Evolutionary conservation across 2,113 vertebrate genomes (phyloP), one percentile per base, ranked within the genome.

Genomic region (Pithys albifrons): DNA sequence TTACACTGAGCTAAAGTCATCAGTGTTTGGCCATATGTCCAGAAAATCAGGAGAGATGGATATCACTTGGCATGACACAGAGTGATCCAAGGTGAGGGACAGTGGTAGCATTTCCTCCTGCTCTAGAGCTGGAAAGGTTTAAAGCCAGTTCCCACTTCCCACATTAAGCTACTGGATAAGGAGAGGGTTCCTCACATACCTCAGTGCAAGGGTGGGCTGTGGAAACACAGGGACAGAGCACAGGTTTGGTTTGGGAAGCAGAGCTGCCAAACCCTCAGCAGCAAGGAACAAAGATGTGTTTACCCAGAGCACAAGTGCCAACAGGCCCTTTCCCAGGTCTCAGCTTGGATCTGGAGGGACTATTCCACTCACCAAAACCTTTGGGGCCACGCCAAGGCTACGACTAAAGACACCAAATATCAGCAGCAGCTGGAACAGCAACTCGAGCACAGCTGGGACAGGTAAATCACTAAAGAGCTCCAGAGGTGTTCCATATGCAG

Each of bases 371-470:
- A 12, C 43, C 64, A 18, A 66, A 51, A 27, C 35, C 45, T 79
- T 3, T 41, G 70, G 52, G 66, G 39, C n/a, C 0, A 0, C 10
- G 49, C 69, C 18, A 12, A 35, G 67, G 48, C 58, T 43, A 25
- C 46, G 12, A 6, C 27, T 31, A 29, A 70, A 62, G 31, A 22
- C 2, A 52, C 22, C 27, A 31, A 43, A 29, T 0, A 4, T 0
- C 3, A 9, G 39, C 51, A 27, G 76, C 0, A 3, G 43, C 39
- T 24, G 16, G 28, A 33, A 3, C 1, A 33, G 57, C 0, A 2
- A 66, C 37, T 6, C 0, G 10, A 76, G 67, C 25, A 5, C n/a
- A 24, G 45, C 31, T 6, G 17, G 22, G 61, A 46, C 10, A 19
- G 55, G 46, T n/a, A 72, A 11, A 35, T 10, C 66, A 1, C 41